phyloP scores from a whole-genome alignment of 2,113 vertebrate genomes.

The Petromus typicus region DNA sequence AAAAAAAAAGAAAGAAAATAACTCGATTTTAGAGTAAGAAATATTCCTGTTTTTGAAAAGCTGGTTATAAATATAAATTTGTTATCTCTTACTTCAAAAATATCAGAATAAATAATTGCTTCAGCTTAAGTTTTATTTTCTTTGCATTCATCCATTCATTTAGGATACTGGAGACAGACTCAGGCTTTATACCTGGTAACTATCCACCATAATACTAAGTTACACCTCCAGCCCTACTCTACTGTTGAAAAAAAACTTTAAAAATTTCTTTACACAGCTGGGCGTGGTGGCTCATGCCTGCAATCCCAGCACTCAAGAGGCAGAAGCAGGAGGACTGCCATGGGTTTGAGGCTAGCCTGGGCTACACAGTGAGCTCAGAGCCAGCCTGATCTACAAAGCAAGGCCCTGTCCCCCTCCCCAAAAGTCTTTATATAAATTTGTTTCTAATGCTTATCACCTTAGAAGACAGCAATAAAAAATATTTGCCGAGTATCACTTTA shows the following conservation, averaged over 20 bases:
- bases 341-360: no score
- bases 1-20: no score
- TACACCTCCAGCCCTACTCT: not conserved
- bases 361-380: no score
- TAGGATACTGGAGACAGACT: not conserved
- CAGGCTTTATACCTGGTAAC: not conserved
- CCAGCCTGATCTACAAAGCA: no score
- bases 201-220: not conserved
- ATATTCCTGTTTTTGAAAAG: conserved; percentile 9
- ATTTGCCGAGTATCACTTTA: not conserved
- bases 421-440: not conserved
- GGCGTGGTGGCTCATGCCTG: no score
- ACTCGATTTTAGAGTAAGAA: not conserved
- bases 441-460: conserved; percentile 1
- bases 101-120: not conserved
- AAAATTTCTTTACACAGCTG: no score
- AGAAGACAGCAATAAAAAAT: not conserved
- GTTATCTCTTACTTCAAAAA: conserved; percentile 38
- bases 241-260: conserved; percentile 1
- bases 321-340: no score
- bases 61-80: conserved; percentile 24
- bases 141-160: not conserved
- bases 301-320: no score
- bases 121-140: not conserved
- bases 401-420: no score